Evolutionary conservation across 92 coral and sea anemone species (phyloP).

Genomic region (Zoanthus sansibaricus): DNA sequence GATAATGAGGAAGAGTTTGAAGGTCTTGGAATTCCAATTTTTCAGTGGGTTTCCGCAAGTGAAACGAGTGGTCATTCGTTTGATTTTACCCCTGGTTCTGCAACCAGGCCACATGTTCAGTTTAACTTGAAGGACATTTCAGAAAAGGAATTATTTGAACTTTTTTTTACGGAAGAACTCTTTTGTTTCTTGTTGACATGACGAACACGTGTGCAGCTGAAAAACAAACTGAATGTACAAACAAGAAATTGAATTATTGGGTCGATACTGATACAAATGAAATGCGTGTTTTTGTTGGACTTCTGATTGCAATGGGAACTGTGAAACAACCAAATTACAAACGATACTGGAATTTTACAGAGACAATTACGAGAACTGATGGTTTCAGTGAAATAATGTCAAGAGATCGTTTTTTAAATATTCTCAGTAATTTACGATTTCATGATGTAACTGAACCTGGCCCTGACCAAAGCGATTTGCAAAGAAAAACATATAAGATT

Average conservation of each 20-base stretch:
- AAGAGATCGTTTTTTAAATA: background rate
- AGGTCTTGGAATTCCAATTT: background rate
- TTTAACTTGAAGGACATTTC: background rate
- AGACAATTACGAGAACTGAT: background rate
- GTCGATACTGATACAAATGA: constrained; percentile 13
- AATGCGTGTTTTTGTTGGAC: constrained; percentile 30
- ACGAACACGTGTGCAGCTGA: constrained; percentile 1
- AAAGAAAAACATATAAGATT: constrained; percentile 26
- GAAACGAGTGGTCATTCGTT: background rate
- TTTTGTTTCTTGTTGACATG: constrained; percentile 10
- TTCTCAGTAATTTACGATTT: constrained; percentile 23
- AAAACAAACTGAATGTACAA: constrained; percentile 12
- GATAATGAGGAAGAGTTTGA: background rate
- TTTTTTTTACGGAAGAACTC: constrained; percentile 7
- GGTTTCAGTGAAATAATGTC: constrained; percentile 17
- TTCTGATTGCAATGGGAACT: constrained; percentile 34
- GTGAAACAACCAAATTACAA: constrained; percentile 11
- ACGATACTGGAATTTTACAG: constrained; percentile 17
- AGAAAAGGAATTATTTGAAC: background rate
- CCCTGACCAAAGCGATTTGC: background rate
- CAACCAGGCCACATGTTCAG: background rate
- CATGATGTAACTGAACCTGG: constrained; percentile 1
- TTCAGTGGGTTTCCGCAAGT: no score
- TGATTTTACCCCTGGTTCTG: constrained; percentile 1
- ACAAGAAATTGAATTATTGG: background rate